Percentiles rank a stretch among this genome's conserved stretches.
Conservation (phyloP, 1,140 invertebrate genomes). For the Lutraria rhynchaena region DNA sequence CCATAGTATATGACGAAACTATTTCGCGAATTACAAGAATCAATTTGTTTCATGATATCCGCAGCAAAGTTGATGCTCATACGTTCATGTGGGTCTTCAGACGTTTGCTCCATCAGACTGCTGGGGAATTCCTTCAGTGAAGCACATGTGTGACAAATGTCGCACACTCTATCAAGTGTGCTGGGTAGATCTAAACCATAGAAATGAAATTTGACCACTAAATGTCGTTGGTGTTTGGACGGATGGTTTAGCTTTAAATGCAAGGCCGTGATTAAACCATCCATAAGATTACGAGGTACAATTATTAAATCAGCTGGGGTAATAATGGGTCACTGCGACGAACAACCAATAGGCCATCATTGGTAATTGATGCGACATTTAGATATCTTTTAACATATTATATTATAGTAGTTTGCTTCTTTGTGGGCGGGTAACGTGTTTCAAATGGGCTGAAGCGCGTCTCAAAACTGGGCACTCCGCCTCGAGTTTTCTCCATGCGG, state of each 20-base stretch:
- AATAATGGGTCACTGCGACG: constrained; percentile 25
- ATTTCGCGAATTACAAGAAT: constrained; percentile 57
- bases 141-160: constrained; percentile 56
- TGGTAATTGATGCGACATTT: constrained; percentile 45
- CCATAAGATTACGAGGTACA: constrained; percentile 55
- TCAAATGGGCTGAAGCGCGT: constrained; percentile 28
- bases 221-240: constrained; percentile 54
- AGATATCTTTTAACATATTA: constrained; percentile 63
- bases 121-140: constrained; percentile 43
- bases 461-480: constrained; percentile 54
- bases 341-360: constrained; percentile 59
- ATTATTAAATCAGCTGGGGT: constrained; percentile 57
- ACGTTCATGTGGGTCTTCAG: constrained; percentile 12
- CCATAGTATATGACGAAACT: constrained; percentile 46
- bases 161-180: constrained; percentile 2
- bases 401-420: constrained; percentile 57
- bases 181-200: constrained; percentile 63
- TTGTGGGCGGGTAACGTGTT: constrained; percentile 57
- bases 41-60: constrained; percentile 49
- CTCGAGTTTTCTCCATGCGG: constrained; percentile 57
- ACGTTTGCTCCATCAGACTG: constrained; percentile 21
- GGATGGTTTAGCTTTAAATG: constrained; percentile 67
- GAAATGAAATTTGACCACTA: constrained; percentile 55
- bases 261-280: constrained; percentile 62
- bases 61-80: constrained; percentile 51